Evolutionary conservation across 1,140 invertebrate species (phyloP), one percentile per base, ranked within the genome.

Genomic region (Micrasema minimum): DNA sequence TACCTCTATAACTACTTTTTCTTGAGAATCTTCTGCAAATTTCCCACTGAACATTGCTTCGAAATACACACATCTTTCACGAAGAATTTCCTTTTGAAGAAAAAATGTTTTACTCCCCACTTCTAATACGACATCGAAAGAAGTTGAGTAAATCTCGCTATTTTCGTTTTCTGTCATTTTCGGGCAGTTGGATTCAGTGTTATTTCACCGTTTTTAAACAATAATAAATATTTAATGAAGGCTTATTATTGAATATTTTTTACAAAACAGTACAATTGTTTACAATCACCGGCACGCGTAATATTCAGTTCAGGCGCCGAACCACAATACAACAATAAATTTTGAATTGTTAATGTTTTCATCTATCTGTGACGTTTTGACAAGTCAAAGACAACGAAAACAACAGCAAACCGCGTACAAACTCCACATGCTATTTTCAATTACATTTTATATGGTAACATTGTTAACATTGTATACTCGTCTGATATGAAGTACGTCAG

Each of bases 11-110:
- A 23, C 59, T 2, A 69, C 59, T 62, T 69, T 57, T 50, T 69
- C n/a, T 45, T 69, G 55, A 7, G 43, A 37, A 26, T 69, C 43
- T 38, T 69, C 67, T 22, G 31, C 31, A 23, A 69, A 69, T 9
- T 62, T 62, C 14, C 67, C 57, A 26, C 45, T 69, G 46, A 69
- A 69, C 67, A 69, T 69, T 1, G 67, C 67, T 22, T 50, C 57
- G 48, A 69, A 69, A 69, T 69, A 69, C n/a, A 20, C 20, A 53
- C 67, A 69, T 62, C 62, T 69, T 51, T 69, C 46, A 26, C 43
- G 31, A n/a, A 69, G 43, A 3, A 26, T 53, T 38, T 62, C 38
- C 48, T 69, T 69, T 41, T 69, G 55, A 35, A 64, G 43, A 51
- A 31, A 69, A 51, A 69, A 69, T 14, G 43, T 48, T 50, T 69